A percentile compares a stretch with the other conserved stretches of the same genome.
Evolutionary conservation across 1,140 invertebrate species (phyloP).

Genomic region (Frieseomelitta varia): DNA sequence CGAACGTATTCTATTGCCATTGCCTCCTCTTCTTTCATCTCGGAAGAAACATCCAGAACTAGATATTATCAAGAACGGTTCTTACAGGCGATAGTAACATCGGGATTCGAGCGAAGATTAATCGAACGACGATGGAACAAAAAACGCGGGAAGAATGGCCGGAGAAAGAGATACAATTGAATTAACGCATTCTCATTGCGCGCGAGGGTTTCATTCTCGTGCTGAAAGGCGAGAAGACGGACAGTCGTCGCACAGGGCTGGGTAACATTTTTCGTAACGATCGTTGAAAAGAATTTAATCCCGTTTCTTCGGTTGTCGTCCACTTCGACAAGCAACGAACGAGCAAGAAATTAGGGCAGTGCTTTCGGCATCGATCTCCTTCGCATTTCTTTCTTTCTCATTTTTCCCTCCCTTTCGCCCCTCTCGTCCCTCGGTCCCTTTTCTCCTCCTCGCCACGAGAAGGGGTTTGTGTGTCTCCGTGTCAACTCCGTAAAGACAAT

Average conservation of each 20-base stretch:
- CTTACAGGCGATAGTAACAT: neutral
- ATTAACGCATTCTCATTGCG: constrained; percentile 22
- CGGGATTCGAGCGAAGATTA: constrained; percentile 2
- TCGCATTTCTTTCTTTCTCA: constrained; percentile 7
- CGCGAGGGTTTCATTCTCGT: neutral
- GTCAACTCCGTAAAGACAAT: constrained; percentile 38
- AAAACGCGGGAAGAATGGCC: neutral
- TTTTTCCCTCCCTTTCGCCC: neutral
- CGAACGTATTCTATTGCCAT: neutral
- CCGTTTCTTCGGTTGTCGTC: constrained; percentile 27
- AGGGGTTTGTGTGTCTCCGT: constrained; percentile 20
- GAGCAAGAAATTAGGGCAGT: constrained; percentile 52
- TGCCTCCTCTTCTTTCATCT: neutral
- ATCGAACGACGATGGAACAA: neutral
- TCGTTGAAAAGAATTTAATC: constrained; percentile 46
- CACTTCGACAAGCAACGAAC: neutral
- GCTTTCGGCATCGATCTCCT: constrained; percentile 48
- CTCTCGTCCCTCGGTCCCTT: neutral
- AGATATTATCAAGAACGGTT: neutral
- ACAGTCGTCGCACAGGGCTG: too few species aligned
- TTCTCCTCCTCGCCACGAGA: neutral
- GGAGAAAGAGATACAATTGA: neutral
- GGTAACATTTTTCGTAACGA: constrained; percentile 37
- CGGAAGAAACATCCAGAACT: neutral
- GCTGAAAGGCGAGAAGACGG: neutral